A percentile compares a stretch with the other conserved stretches of the same genome.
Evolutionary conservation across 2,888 invertebrate species (phyloP).

Genomic region (Ochropleura leucogaster): DNA sequence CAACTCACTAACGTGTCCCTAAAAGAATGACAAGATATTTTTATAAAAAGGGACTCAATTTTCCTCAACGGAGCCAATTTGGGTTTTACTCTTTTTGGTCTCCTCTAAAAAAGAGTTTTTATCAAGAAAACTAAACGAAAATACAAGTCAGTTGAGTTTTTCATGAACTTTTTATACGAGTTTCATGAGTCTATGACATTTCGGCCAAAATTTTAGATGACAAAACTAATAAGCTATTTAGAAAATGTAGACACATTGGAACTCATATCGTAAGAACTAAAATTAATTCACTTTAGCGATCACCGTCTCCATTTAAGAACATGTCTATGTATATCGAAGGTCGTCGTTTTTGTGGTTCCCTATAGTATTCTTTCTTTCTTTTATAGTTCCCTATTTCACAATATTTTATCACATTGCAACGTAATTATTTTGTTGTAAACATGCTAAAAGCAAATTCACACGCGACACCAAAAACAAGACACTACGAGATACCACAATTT

Average conservation of each 20-base stretch:
- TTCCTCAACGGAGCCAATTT: slow-evolving; percentile 16
- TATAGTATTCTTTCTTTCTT: not conserved
- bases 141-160: slow-evolving; percentile 3
- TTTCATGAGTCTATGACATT: not conserved
- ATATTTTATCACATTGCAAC: not conserved
- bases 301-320: not conserved
- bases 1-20: slow-evolving; percentile 39
- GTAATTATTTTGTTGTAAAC: not conserved
- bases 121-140: slow-evolving; percentile 17
- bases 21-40: slow-evolving; percentile 34
- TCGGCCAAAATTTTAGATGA: not conserved
- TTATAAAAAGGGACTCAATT: slow-evolving; percentile 16
- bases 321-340: not conserved
- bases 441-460: not conserved
- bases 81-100: slow-evolving; percentile 24
- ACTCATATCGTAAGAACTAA: not conserved
- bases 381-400: not conserved
- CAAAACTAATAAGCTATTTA: not conserved
- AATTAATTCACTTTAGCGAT: not conserved
- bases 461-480: not conserved
- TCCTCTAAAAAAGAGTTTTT: slow-evolving; percentile 14
- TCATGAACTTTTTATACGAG: slow-evolving; percentile 8
- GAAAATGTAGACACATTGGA: not conserved
- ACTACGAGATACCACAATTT: slow-evolving; percentile 9
- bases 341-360: not conserved